Evolutionary conservation across 2,888 invertebrate genomes (phyloP).

Genomic region (Trissoscelio sp.): DNA sequence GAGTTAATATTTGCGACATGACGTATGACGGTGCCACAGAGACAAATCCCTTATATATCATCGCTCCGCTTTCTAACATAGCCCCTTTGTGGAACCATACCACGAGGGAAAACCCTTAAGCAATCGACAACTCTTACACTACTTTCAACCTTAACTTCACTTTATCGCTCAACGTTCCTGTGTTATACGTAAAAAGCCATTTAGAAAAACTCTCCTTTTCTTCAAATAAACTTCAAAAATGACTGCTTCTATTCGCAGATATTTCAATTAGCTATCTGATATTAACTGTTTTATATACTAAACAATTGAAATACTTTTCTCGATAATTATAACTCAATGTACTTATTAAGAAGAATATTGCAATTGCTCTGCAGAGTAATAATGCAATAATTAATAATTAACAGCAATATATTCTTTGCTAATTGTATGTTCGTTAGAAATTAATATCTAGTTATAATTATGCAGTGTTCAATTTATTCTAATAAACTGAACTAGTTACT

Average conservation of each 20-base stretch:
- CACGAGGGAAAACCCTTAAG: constrained; percentile 54
- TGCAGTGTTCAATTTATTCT: constrained; percentile 17
- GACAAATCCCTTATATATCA: constrained; percentile 84
- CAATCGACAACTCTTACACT: constrained; percentile 61
- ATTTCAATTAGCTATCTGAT: too few relatives aligned
- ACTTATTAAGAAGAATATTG: too few relatives aligned
- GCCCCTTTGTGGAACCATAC: constrained; percentile 66
- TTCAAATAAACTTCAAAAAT: too few relatives aligned
- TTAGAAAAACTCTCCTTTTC: too few relatives aligned
- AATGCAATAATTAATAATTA: background rate
- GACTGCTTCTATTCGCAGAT: too few relatives aligned
- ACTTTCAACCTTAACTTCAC: constrained; percentile 17
- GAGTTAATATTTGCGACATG: constrained; percentile 84
- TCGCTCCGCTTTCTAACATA: constrained; percentile 77
- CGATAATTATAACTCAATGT: too few relatives aligned
- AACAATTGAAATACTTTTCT: too few relatives aligned
- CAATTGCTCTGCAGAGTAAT: too few relatives aligned
- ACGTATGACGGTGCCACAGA: constrained; percentile 82
- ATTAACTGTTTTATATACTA: too few relatives aligned
- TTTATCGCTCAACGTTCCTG: too few relatives aligned
- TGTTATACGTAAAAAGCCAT: too few relatives aligned
- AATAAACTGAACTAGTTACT: constrained; percentile 20
- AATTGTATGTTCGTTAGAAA: background rate
- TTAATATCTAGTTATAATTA: constrained; percentile 8
- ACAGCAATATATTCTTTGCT: background rate